A percentile compares a stretch with the other conserved stretches of the same genome.
Conservation (phyloP, 2,888 invertebrate species). For the Stenodera caucasica region DNA sequence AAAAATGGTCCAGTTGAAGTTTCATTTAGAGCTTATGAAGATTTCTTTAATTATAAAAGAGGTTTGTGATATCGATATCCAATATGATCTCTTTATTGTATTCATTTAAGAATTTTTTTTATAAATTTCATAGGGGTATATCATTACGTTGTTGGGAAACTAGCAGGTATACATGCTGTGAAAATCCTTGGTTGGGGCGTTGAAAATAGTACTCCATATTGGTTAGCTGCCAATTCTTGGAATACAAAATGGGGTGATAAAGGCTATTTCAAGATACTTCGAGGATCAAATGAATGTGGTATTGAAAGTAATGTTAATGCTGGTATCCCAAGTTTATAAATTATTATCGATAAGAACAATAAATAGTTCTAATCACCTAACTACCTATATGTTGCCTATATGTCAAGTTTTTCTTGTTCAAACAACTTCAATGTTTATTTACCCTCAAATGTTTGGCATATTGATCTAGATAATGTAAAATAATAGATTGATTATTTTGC, state of each 20-base stretch:
- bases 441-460: no score
- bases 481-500: no score
- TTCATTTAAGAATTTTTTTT: background rate
- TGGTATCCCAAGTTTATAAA: slow-evolving; percentile 1
- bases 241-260: slow-evolving; percentile 90
- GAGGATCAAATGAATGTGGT: slow-evolving; percentile 77
- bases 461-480: no score
- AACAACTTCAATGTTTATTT: no score
- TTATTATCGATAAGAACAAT: no score
- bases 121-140: slow-evolving; percentile 62
- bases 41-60: slow-evolving; percentile 77
- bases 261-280: slow-evolving; percentile 84
- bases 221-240: slow-evolving; percentile 93
- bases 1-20: slow-evolving; percentile 85
- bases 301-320: slow-evolving; percentile 70
- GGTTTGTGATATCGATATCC: slow-evolving; percentile 44
- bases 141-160: slow-evolving; percentile 69
- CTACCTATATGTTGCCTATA: no score
- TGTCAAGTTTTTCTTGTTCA: no score
- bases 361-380: no score
- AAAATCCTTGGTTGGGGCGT: slow-evolving; percentile 90
- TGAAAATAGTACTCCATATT: slow-evolving; percentile 69
- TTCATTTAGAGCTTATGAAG: slow-evolving; percentile 80
- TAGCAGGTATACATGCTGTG: slow-evolving; percentile 82
- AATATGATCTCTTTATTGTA: no score